These are phyloP conservation scores for Ormyrus thymus DNA, from an alignment of 2,888 invertebrate species.

Conservation along the genomic window DNA sequence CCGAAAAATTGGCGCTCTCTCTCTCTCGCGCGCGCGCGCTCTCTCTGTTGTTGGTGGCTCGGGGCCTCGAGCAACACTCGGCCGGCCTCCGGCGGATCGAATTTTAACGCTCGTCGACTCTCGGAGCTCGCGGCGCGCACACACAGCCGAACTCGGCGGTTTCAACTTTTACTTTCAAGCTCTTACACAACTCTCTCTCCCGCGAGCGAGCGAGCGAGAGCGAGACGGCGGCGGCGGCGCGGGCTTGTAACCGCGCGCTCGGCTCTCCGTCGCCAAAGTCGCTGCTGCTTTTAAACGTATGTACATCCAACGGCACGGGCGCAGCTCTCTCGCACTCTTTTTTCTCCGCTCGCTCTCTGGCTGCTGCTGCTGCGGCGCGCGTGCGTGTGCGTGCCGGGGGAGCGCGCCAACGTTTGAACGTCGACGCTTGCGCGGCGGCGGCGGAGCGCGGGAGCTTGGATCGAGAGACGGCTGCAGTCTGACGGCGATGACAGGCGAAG, in stretches of 20 bases:
- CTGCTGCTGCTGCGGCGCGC: too few relatives aligned
- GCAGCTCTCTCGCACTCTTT: too few relatives aligned
- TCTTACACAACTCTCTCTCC: conserved; percentile 71
- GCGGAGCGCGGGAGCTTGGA: neutral
- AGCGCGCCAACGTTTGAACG: neutral
- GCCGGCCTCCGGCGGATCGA: conserved; percentile 64
- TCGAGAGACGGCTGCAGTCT: too few relatives aligned
- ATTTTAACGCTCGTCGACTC: conserved; percentile 70
- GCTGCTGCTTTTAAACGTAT: too few relatives aligned
- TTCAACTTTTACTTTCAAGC: conserved; percentile 75
- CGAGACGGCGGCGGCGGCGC: neutral
- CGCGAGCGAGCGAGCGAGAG: conserved; percentile 44
- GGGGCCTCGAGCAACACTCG: conserved; percentile 29
- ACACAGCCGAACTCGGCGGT: conserved; percentile 69
- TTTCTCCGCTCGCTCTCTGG: too few relatives aligned
- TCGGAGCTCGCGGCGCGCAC: conserved; percentile 54
- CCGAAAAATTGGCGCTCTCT: conserved; percentile 43
- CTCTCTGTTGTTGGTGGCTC: conserved; percentile 4
- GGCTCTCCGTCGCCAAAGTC: too few relatives aligned
- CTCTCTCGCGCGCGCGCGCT: conserved; percentile 45
- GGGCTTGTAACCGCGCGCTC: too few relatives aligned
- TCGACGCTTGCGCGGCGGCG: conserved; percentile 5
- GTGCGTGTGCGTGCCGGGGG: neutral
- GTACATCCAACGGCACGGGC: too few relatives aligned
- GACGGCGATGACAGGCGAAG: neutral